Evolutionary conservation across 2,797 vertebrate genomes (phyloP), one percentile per base, ranked within the genome.

Genomic region (Lycodopsis pacificus): DNA sequence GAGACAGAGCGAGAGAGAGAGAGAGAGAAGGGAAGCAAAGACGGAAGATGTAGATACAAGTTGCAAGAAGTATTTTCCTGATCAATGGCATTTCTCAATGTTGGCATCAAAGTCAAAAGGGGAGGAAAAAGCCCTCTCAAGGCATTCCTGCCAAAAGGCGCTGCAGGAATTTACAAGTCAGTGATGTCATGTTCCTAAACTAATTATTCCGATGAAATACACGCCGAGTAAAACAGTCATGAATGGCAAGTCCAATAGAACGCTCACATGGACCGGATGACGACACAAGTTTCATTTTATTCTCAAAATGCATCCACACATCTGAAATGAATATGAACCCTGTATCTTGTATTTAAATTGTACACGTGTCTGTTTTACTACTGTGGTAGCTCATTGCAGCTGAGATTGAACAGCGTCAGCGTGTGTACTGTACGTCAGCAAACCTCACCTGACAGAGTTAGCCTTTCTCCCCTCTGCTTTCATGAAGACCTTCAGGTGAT

Each of bases 401-500:
- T 58, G 27, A 57, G 27, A 22, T 13, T 42, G 1, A 57, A 57
- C 30, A 20, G 34, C 17, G 38, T 54, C 7, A 2, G 42, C 5
- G 42, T 27, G 30, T 44, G 0, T 17, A 5, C 9, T 10, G 32
- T 13, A 19, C 20, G 57, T 49, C 20, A 27, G 36, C 1, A 20
- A 22, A 30, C 63, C 88, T 94, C 94, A 99, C 98, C 96, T 97
- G 80, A 93, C 4, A 53, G 95, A 95, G 86, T 96, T 96, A 0
- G 94, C 94, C 54, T 82, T 95, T 69, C 94, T 95, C 72, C 96
- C 95, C 81, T 98, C 98, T 13, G 95, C 94, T 91, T 97, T 97
- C 97, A 99, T 96, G 85, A 98, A 96, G 88, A 99, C 94, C 81
- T 88, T 95, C 54, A 98, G 71, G 4, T 96, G 91, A 49, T 90